These are phyloP conservation scores for Oophaga sylvatica DNA, from an alignment of 2,797 vertebrate genomes.

Conservation along the genomic window DNA sequence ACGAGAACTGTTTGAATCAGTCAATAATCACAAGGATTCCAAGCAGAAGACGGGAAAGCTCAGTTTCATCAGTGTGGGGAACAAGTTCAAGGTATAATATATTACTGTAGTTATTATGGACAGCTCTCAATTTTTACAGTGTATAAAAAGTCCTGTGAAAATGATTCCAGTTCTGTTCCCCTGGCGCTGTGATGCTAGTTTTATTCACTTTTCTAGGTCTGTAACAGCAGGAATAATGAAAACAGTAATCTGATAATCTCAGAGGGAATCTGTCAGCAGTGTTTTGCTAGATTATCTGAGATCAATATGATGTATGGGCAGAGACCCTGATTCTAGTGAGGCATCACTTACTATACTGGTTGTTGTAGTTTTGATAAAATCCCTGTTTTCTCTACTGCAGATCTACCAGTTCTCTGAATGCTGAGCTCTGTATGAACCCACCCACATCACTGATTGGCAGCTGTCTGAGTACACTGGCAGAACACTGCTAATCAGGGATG, in stretches of 20 bases:
- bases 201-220: background rate
- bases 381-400: too few species aligned
- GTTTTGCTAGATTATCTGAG: too few species aligned
- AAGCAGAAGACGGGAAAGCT: conserved; percentile 97
- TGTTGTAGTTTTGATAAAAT: too few species aligned
- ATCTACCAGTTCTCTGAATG: too few species aligned
- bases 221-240: background rate
- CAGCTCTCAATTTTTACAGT: background rate
- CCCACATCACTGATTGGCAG: too few species aligned
- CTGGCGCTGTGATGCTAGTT: background rate
- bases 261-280: too few species aligned
- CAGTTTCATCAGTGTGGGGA: conserved; percentile 95
- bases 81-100: conserved; percentile 93
- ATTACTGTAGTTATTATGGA: background rate
- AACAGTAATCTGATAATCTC: background rate
- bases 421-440: too few species aligned
- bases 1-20: conserved; percentile 86
- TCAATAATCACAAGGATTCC: conserved; percentile 85
- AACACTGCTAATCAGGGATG: too few species aligned
- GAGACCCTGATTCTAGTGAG: too few species aligned
- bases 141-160: background rate
- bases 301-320: too few species aligned
- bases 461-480: too few species aligned
- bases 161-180: background rate
- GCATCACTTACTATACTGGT: too few species aligned